These are phyloP conservation scores for Ridgeia piscesae DNA, from an alignment of 1,140 invertebrate genomes.

Conservation along the genomic window DNA sequence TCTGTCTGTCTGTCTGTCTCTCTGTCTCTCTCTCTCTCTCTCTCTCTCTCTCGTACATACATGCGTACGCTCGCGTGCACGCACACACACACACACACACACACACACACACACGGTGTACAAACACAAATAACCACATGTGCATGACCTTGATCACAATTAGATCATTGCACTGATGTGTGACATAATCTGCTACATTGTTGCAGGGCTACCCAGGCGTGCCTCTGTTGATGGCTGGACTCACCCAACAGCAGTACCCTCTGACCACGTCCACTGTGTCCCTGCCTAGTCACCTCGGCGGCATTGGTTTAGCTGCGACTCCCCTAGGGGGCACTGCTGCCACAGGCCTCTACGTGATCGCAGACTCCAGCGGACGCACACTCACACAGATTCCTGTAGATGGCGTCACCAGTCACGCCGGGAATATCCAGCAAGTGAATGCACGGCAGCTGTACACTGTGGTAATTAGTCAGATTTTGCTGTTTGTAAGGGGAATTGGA, in stretches of 20 bases:
- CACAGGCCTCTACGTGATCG: neutral
- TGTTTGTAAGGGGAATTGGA: neutral
- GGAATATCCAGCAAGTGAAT: neutral
- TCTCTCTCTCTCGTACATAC: too few species aligned
- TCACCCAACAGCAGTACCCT: neutral
- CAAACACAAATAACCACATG: neutral
- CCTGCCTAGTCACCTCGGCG: neutral
- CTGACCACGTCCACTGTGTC: neutral
- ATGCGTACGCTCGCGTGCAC: too few species aligned
- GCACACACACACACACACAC: neutral
- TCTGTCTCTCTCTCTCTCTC: too few species aligned
- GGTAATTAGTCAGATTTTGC: neutral
- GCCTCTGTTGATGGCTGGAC: constrained; percentile 27
- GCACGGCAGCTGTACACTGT: neutral
- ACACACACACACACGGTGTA: neutral
- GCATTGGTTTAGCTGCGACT: neutral
- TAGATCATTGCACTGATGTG: neutral
- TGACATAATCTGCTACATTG: neutral
- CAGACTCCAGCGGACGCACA: neutral
- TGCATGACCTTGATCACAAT: neutral
- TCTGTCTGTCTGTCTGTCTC: too few species aligned
- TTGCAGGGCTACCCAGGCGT: constrained; percentile 38
- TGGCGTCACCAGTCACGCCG: neutral
- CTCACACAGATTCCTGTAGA: neutral
- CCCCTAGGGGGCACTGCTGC: neutral